phyloP scores from a whole-genome alignment of 2,797 vertebrate genomes.

The Cygnus olor region DNA sequence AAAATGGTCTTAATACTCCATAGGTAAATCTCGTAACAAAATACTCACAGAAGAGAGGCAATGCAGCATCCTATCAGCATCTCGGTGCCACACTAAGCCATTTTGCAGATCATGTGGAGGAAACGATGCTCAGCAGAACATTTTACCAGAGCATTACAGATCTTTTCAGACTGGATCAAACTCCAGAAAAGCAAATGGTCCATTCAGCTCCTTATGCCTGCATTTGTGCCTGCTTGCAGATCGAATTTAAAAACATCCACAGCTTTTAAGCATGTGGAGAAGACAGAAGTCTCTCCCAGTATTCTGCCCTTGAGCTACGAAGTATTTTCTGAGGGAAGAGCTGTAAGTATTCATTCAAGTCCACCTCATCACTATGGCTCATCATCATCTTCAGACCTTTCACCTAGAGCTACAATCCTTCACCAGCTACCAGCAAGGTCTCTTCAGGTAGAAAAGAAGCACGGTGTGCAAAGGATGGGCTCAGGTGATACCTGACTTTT shows the following conservation, averaged over 20 bases:
- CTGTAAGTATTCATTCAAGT: not conserved
- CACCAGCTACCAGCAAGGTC: not conserved
- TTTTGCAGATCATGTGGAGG: not conserved
- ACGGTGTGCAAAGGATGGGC: not conserved
- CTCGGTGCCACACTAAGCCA: not conserved
- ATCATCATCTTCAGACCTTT: rapidly evolving
- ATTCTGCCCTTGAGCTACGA: not conserved
- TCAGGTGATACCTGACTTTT: not conserved
- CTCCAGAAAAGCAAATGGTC: not conserved
- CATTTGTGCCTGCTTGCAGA: not conserved
- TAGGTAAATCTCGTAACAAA: conserved; percentile 4
- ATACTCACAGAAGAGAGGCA: not conserved
- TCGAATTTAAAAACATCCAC: not conserved
- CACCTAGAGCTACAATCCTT: not conserved
- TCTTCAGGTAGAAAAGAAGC: not conserved
- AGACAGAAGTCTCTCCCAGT: not conserved
- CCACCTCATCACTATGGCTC: not conserved
- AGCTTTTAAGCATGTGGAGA: not conserved
- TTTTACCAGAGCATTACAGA: not conserved
- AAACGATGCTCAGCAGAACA: not conserved
- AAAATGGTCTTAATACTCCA: not conserved
- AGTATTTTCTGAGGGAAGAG: not conserved
- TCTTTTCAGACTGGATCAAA: not conserved
- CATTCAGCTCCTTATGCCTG: not conserved
- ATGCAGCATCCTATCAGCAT: not conserved